phyloP scores from a whole-genome alignment of 2,797 vertebrate species.

The Ammospiza maritima region DNA sequence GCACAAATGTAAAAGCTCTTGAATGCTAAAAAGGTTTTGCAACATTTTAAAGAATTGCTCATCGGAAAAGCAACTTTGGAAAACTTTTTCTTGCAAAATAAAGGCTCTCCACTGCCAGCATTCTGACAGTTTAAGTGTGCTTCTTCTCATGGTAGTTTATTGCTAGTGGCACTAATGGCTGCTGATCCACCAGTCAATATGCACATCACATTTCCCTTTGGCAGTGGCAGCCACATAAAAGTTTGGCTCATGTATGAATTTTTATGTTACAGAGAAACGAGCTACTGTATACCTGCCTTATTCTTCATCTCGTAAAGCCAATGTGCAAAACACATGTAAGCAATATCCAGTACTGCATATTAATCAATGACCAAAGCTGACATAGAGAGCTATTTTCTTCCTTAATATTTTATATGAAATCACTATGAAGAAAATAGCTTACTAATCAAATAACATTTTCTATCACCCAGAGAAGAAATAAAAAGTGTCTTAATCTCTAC shows the following conservation, averaged over 20 bases:
- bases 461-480: not conserved
- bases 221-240: not conserved
- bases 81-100: not conserved
- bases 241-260: not conserved
- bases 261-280: not conserved
- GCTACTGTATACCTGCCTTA: not conserved
- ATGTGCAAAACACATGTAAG: not conserved
- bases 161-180: not conserved
- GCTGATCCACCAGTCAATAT: conserved; percentile 5
- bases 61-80: not conserved
- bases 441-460: not conserved
- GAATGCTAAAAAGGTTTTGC: conserved; percentile 43
- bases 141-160: not conserved
- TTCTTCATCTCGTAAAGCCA: not conserved
- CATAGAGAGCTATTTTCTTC: not conserved
- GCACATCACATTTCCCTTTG: not conserved
- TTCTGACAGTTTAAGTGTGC: conserved; percentile 21
- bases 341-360: not conserved
- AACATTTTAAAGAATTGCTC: conserved; percentile 26
- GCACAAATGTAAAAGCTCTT: not conserved
- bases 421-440: not conserved
- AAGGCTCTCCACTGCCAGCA: not conserved
- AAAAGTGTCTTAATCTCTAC: not conserved
- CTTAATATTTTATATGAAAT: not conserved
- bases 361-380: not conserved